Conservation (phyloP, 1,140 invertebrate genomes). For the Drosophila simulans region DNA sequence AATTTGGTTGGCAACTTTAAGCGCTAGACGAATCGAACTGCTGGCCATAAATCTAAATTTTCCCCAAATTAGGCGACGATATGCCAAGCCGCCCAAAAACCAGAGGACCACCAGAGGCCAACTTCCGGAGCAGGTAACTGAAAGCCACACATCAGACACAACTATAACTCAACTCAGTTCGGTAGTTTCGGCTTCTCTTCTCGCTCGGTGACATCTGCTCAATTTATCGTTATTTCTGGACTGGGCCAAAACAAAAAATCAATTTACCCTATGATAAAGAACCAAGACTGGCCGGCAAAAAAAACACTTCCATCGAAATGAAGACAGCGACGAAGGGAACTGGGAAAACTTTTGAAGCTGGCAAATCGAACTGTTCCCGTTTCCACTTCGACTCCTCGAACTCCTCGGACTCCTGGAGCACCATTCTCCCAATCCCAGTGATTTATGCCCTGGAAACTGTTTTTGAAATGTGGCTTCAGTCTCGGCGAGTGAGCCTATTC, state of each 20-base stretch:
- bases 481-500: conserved; percentile 40
- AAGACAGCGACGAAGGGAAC: conserved; percentile 2
- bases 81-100: conserved; percentile 49
- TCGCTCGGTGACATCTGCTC: conserved; percentile 72
- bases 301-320: conserved; percentile 8
- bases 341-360: conserved; percentile 48
- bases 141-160: conserved; percentile 71
- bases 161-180: conserved; percentile 76
- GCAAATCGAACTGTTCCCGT: conserved; percentile 66
- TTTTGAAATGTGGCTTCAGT: conserved; percentile 80
- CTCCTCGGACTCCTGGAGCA: conserved; percentile 53
- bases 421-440: conserved; percentile 48
- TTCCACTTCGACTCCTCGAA: neutral
- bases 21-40: conserved; percentile 26
- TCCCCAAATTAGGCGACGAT: conserved; percentile 78
- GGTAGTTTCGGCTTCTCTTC: conserved; percentile 26
- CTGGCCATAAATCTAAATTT: conserved; percentile 78
- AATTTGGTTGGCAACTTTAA: conserved; percentile 49
- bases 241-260: conserved; percentile 69
- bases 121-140: conserved; percentile 38
- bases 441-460: conserved; percentile 82
- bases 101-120: conserved; percentile 1
- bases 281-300: conserved; percentile 31
- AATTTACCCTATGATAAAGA: conserved; percentile 76
- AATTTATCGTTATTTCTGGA: conserved; percentile 80